phyloP scores from a whole-genome alignment of 2,888 invertebrate genomes.

The Chloroclysta siterata region DNA sequence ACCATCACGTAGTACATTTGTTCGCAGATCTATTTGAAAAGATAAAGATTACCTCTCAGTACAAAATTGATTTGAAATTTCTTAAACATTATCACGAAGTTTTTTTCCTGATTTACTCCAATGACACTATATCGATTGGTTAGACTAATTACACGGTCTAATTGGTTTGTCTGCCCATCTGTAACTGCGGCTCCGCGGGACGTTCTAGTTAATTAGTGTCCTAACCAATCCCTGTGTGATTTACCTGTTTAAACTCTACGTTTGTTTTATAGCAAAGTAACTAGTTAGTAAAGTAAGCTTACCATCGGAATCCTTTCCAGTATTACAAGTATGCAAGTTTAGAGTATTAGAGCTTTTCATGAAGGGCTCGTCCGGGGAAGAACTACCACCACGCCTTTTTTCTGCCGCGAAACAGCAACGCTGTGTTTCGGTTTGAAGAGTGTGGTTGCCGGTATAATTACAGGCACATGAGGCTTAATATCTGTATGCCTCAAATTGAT shows the following conservation, averaged over 20 bases:
- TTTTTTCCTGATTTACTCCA: conserved; percentile 35
- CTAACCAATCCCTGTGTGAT: conserved; percentile 69
- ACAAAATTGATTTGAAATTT: not conserved
- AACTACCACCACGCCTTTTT: no score
- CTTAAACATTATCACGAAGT: not conserved
- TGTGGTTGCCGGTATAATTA: no score
- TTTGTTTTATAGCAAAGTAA: conserved; percentile 4
- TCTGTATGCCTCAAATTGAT: no score
- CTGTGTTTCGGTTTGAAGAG: no score
- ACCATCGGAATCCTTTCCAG: not conserved
- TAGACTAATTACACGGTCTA: conserved; percentile 81
- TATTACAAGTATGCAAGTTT: no score
- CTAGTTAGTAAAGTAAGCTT: conserved; percentile 3
- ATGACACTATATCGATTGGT: conserved; percentile 55
- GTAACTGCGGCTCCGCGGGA: conserved; percentile 77
- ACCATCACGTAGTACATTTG: no score
- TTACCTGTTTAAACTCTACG: conserved; percentile 48
- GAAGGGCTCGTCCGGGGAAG: no score
- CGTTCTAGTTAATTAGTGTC: conserved; percentile 77
- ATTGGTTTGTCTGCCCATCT: conserved; percentile 79
- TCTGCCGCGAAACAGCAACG: no score
- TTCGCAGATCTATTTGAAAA: no score
- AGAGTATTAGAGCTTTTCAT: no score
- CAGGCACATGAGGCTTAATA: no score
- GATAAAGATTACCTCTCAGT: no score